phyloP scores from a whole-genome alignment of 2,888 invertebrate genomes.

The Deroplatys truncata region DNA sequence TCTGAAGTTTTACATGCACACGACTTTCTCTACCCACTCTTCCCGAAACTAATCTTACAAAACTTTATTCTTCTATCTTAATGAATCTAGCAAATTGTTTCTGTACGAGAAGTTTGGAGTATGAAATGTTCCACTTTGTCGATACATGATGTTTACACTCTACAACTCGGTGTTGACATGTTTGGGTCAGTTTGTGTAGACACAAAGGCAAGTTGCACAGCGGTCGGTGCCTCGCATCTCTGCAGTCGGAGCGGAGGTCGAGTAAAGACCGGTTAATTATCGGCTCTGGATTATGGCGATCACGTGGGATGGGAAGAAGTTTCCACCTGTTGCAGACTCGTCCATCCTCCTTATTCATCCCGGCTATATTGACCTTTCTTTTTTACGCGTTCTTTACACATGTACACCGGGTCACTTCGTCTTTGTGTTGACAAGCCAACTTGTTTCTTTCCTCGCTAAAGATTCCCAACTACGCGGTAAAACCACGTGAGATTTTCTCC shows the following conservation, averaged over 20 bases:
- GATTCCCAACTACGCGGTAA: background rate
- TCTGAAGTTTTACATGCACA: too few species aligned
- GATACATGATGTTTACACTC: too few species aligned
- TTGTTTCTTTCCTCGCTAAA: background rate
- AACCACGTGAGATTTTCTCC: too few species aligned
- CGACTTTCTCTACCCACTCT: too few species aligned
- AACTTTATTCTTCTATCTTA: too few species aligned
- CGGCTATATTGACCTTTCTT: background rate
- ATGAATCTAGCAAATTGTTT: too few species aligned
- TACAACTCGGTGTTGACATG: too few species aligned
- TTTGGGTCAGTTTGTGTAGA: background rate
- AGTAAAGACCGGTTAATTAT: slow-evolving; percentile 1
- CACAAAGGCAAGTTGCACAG: background rate
- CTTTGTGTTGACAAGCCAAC: background rate
- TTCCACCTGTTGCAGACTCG: background rate
- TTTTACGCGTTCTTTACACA: background rate
- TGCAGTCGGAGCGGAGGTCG: background rate
- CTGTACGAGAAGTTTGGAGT: too few species aligned
- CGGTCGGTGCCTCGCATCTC: background rate
- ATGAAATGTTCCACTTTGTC: too few species aligned
- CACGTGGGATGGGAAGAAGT: background rate
- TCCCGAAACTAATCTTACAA: too few species aligned
- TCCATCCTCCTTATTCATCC: background rate
- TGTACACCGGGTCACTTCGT: background rate
- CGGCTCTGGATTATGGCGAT: background rate